phyloP scores from a whole-genome alignment of 2,797 vertebrate species.

The Sebastiscus albofasciatus region DNA sequence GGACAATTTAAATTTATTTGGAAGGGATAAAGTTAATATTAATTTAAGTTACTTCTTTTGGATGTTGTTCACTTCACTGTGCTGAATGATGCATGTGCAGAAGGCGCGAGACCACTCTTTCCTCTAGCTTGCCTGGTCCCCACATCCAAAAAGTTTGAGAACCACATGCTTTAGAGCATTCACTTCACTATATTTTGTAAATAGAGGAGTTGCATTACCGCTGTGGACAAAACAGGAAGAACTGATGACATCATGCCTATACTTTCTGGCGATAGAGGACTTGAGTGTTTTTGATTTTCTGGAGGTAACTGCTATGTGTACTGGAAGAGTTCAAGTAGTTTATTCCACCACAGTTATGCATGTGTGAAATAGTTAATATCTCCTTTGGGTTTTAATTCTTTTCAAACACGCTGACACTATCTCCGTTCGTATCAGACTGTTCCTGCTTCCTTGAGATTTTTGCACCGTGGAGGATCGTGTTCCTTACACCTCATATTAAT shows the following conservation, averaged over 20 bases:
- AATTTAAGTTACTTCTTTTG: background rate
- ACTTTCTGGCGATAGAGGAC: background rate
- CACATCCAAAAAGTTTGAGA: background rate
- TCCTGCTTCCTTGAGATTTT: background rate
- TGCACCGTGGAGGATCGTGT: slow-evolving; percentile 1
- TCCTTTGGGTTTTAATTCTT: background rate
- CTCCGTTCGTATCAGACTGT: background rate
- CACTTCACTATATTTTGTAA: background rate
- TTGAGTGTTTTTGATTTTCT: background rate
- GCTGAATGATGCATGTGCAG: background rate
- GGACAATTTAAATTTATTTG: background rate
- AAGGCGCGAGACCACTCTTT: background rate
- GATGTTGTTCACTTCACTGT: background rate
- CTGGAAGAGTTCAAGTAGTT: background rate
- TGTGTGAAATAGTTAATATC: background rate
- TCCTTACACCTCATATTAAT: slow-evolving; percentile 30
- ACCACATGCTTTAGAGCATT: background rate
- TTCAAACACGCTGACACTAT: background rate
- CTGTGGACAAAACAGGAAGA: background rate
- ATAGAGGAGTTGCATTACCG: background rate
- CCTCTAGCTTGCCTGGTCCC: too few relatives aligned
- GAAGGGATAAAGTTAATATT: background rate
- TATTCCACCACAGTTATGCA: background rate
- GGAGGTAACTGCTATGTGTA: background rate
- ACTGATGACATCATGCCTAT: background rate